Evolutionary conservation across 2,888 invertebrate genomes (phyloP).

Genomic region (Chaitophorus viminalis): DNA sequence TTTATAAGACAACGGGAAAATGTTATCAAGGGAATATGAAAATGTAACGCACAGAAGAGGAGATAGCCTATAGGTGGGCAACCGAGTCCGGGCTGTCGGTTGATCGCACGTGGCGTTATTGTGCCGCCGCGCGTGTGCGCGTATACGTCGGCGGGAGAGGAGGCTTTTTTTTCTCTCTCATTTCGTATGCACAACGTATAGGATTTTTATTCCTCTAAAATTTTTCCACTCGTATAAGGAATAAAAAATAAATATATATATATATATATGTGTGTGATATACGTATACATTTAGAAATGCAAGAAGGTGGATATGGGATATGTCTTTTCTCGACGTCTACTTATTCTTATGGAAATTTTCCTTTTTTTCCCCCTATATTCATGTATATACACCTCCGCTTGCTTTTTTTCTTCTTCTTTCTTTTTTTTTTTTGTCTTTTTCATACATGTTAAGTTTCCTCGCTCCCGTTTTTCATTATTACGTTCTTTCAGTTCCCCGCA

Average conservation of each 20-base stretch:
- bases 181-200: conserved; percentile 5
- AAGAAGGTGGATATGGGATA: conserved; percentile 11
- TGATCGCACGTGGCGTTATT: not conserved
- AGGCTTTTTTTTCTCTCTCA: not conserved
- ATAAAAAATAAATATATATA: not conserved
- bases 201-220: conserved; percentile 7
- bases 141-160: not conserved
- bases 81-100: not conserved
- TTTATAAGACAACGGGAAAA: not conserved
- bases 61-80: too few relatives aligned
- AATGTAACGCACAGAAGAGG: conserved; percentile 2
- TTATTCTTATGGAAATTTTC: conserved; percentile 60
- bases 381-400: not conserved
- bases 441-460: conserved; percentile 61
- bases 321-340: conserved; percentile 56
- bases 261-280: not conserved
- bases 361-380: not conserved
- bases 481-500: conserved; percentile 61
- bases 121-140: not conserved
- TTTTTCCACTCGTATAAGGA: conserved; percentile 11
- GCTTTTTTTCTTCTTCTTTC: not conserved
- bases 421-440: conserved; percentile 56
- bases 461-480: conserved; percentile 62
- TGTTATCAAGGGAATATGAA: not conserved
- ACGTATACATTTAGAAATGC: not conserved